These are phyloP conservation scores for Notiomystis cincta DNA, from an alignment of 2,113 vertebrate species.

Conservation along the genomic window DNA sequence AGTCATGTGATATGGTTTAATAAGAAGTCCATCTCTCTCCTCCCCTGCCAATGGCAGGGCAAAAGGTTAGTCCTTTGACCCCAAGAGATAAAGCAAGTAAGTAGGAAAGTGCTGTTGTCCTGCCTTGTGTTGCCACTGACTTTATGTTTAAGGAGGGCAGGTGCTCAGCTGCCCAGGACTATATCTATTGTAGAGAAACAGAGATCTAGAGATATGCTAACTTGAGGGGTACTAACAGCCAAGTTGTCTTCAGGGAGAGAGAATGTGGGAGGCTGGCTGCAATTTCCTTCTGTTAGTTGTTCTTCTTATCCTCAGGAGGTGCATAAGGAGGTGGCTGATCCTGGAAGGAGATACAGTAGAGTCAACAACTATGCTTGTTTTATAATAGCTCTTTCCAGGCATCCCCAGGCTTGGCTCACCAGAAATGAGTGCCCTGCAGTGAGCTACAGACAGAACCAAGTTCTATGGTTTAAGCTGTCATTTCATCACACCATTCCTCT, in stretches of 20 bases:
- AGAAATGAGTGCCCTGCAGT: not conserved
- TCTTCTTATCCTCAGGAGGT: conserved; percentile 80
- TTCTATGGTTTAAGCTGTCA: not conserved
- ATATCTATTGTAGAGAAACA: not conserved
- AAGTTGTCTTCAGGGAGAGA: conserved; percentile 12
- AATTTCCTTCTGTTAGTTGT: conserved; percentile 64
- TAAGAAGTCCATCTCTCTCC: not conserved
- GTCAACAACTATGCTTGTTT: not conserved
- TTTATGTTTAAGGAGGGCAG: not conserved
- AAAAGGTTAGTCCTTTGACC: not conserved
- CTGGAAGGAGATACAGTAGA: conserved; percentile 49
- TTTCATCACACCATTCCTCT: not conserved
- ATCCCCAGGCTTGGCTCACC: not conserved
- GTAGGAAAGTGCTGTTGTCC: not conserved
- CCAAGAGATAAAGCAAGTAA: conserved; percentile 27
- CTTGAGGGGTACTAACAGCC: not conserved
- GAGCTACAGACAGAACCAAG: not conserved
- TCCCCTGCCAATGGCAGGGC: conserved; percentile 3
- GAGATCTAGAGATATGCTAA: conserved; percentile 33
- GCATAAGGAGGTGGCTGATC: conserved; percentile 83
- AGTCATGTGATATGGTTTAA: not conserved
- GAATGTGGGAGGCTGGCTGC: not conserved
- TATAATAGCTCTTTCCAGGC: not conserved
- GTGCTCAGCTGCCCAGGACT: not conserved
- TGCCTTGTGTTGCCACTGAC: conserved; percentile 2